A percentile compares a stretch with the other conserved stretches of the same genome.
These are phyloP conservation scores for Aphelenchoides besseyi DNA, from an alignment of 1,140 invertebrate genomes.

Conservation along the genomic window DNA sequence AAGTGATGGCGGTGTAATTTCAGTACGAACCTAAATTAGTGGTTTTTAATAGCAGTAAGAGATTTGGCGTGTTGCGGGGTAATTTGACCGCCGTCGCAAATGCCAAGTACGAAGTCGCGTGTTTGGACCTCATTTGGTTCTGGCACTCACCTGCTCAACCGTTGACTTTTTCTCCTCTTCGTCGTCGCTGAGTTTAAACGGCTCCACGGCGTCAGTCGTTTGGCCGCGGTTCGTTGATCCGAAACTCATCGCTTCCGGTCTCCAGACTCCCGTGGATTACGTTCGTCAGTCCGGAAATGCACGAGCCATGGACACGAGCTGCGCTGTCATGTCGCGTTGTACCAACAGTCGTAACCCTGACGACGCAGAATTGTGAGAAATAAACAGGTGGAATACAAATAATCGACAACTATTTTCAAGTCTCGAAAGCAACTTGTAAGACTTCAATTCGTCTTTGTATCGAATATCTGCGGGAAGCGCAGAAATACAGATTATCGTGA, in stretches of 20 bases:
- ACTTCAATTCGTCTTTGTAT: no score
- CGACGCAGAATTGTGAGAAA: no score
- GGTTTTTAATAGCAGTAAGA: background rate
- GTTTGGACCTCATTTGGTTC: background rate
- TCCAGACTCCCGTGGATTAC: no score
- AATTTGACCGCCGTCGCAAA: no score
- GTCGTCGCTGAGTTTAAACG: background rate
- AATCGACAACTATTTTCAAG: no score
- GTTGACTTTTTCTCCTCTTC: background rate
- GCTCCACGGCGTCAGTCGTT: background rate
- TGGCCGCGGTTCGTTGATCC: background rate
- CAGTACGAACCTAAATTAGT: background rate
- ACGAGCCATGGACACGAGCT: no score
- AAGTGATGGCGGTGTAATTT: background rate
- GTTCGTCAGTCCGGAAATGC: background rate
- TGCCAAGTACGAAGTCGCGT: background rate
- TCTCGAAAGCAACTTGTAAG: no score
- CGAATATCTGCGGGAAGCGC: no score
- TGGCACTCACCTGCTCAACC: background rate
- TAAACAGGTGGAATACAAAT: no score
- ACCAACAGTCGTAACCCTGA: background rate
- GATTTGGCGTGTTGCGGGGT: background rate
- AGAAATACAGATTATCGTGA: no score
- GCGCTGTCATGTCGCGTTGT: no score
- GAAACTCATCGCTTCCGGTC: background rate